A percentile compares a stretch with the other conserved stretches of the same genome.
phyloP scores from a whole-genome alignment of 2,888 invertebrate species.

The Piscicola geometra region DNA sequence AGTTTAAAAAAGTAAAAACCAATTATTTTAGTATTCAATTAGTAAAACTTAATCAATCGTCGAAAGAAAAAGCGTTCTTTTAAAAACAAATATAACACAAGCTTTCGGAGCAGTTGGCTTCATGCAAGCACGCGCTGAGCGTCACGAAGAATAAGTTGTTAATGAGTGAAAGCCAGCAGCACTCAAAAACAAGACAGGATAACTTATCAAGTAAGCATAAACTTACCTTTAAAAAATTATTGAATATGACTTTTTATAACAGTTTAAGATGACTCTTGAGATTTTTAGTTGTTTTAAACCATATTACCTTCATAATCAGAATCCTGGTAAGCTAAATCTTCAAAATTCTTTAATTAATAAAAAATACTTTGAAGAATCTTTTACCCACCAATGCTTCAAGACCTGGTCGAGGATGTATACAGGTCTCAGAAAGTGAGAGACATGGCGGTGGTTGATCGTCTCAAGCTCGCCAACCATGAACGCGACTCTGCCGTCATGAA shows the following conservation, averaged over 20 bases:
- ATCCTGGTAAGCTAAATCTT: too few relatives aligned
- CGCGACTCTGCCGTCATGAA: conserved; percentile 46
- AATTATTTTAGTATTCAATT: too few relatives aligned
- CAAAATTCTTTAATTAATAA: neutral
- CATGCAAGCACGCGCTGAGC: conserved; percentile 11
- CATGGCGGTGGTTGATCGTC: conserved; percentile 46
- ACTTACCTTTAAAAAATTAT: too few relatives aligned
- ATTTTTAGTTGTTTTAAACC: neutral
- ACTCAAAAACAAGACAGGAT: neutral
- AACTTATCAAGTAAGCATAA: neutral
- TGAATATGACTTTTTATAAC: too few relatives aligned
- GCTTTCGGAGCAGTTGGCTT: conserved; percentile 10
- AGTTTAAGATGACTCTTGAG: too few relatives aligned
- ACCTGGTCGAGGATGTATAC: conserved; percentile 49
- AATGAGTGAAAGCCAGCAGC: neutral
- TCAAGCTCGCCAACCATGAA: conserved; percentile 48
- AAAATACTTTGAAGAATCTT: too few relatives aligned
- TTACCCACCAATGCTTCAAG: conserved; percentile 40
- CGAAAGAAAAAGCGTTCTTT: too few relatives aligned
- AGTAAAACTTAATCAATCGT: too few relatives aligned
- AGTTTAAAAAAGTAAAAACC: neutral
- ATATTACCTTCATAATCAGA: too few relatives aligned
- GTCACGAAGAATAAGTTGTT: conserved; percentile 17
- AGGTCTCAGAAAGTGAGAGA: conserved; percentile 48
- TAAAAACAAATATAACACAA: too few relatives aligned